Percentiles rank a stretch among this genome's conserved stretches.
Conservation (phyloP, 2,888 invertebrate species). For the Scaptomyza cyrtandrae region DNA sequence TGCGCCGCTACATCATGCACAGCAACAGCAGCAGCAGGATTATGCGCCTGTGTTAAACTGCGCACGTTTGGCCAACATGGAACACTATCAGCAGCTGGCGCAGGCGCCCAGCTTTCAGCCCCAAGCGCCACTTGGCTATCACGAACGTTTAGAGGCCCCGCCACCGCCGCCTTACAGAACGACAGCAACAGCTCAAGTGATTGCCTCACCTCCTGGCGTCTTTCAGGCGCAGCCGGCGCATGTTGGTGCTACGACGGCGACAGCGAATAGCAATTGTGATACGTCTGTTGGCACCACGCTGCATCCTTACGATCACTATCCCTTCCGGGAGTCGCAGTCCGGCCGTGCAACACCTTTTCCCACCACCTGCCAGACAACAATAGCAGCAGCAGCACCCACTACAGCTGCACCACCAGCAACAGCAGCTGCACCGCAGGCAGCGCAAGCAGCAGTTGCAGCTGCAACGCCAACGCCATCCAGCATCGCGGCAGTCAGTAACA, state of each 20-base stretch:
- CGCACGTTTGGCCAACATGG: constrained; percentile 79
- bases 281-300: constrained; percentile 52
- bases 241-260: constrained; percentile 9
- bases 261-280: constrained; percentile 72
- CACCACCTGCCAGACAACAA: constrained; percentile 63
- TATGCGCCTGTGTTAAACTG: constrained; percentile 82
- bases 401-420: constrained; percentile 12
- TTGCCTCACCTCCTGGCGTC: constrained; percentile 15
- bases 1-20: constrained; percentile 66
- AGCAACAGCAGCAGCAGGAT: constrained; percentile 78
- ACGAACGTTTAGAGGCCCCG: constrained; percentile 74
- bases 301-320: constrained; percentile 85
- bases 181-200: constrained; percentile 24
- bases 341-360: constrained; percentile 91
- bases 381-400: constrained; percentile 28
- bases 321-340: constrained; percentile 84
- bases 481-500: constrained; percentile 55
- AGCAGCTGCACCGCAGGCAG: constrained; percentile 4
- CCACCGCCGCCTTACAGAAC: constrained; percentile 56
- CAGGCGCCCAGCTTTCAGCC: constrained; percentile 70
- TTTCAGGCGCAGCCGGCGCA: constrained; percentile 37
- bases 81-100: constrained; percentile 80
- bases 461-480: constrained; percentile 8
- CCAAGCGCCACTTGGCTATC: constrained; percentile 68
- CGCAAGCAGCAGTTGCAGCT: constrained; percentile 3